A percentile compares a stretch with the other conserved stretches of the same genome.
phyloP scores from a whole-genome alignment of 2,888 invertebrate species.

The Pollenia angustigena region DNA sequence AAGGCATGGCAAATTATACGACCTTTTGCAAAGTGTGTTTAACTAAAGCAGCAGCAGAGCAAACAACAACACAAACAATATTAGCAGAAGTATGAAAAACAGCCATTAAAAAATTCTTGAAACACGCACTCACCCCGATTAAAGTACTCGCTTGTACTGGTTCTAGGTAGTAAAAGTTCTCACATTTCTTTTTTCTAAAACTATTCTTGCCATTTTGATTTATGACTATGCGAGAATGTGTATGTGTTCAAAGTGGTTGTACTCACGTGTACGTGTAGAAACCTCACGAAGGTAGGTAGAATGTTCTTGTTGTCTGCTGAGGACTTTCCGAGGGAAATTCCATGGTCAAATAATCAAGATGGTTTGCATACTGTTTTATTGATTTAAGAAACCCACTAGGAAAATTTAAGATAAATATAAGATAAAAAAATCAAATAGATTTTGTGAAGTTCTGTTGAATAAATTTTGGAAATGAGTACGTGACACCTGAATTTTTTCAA shows the following conservation, averaged over 20 bases:
- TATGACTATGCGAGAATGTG: conserved; percentile 55
- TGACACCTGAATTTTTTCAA: too few species aligned
- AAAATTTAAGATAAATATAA: background rate
- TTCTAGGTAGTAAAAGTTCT: conserved; percentile 46
- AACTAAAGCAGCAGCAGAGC: conserved; percentile 18
- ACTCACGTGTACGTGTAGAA: conserved; percentile 14
- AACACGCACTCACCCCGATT: conserved; percentile 71
- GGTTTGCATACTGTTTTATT: conserved; percentile 20
- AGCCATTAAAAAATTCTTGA: conserved; percentile 75
- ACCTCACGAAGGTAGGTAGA: conserved; percentile 10
- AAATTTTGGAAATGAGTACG: too few species aligned
- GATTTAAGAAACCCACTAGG: conserved; percentile 32
- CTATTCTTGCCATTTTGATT: conserved; percentile 65
- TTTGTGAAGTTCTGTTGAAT: too few species aligned
- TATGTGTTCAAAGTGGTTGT: conserved; percentile 18
- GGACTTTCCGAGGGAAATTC: conserved; percentile 54
- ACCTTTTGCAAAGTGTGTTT: conserved; percentile 49
- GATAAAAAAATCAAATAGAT: background rate
- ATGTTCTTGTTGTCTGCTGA: conserved; percentile 34
- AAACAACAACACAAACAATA: background rate
- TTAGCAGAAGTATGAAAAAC: conserved; percentile 29
- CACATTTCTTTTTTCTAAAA: conserved; percentile 29
- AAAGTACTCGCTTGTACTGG: conserved; percentile 42
- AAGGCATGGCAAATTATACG: background rate
- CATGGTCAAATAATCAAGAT: conserved; percentile 41